Base-by-base conservation (phyloP, 2,888 invertebrate genomes). In the Andrena hattorfiana region DNA sequence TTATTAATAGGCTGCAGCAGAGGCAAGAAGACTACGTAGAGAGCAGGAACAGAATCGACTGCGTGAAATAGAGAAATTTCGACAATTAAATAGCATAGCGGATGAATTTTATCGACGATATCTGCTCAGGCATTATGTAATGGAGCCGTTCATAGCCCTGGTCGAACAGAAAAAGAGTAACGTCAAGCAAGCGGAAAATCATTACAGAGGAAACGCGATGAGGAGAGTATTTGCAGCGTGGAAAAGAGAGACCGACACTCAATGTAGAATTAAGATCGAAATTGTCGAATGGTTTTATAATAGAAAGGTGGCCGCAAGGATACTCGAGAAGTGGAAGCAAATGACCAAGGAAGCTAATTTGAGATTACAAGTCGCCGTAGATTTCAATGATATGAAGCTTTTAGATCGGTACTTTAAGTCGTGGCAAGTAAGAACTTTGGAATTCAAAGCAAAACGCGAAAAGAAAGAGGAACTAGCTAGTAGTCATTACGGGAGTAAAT, bases 281-380 rank as follows among this genome's bases (percentile, higher is more conserved):
- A 68, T 90, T 42, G 91, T 90, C 7, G 48, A 60, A 13, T 77
- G 81, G 2, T 69, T 91, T 0, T 90, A 91, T 73, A 79, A 89
- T 2, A 87, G 83, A 64, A 93, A 91, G 77, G 77, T 94, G 59
- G 63, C 90, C 35, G 83, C 81, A 77, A 81, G 82, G 5, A 66
- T 68, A 0, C 90, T 94, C 16, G 78, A 49, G 28, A 66, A 87
- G 20, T 94, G 93, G 94, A 87, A 79, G 63, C 59, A 80, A 2
- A 35, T 80, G 3, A 75, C 85, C 0, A 85, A 77, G 28, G 83
- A 88, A 32, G 84, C 77, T n/a, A 90, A 77, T 8, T 94, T 95
- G 84, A 96, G 96, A 91, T 94, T 95, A 89, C 96, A 97, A 94
- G 96, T 97, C 0, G 97, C 97, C 2, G 95, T 95, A 74, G 97